Evolutionary conservation across 2,888 invertebrate species (phyloP).

Genomic region (Dicyrtoma fusca): DNA sequence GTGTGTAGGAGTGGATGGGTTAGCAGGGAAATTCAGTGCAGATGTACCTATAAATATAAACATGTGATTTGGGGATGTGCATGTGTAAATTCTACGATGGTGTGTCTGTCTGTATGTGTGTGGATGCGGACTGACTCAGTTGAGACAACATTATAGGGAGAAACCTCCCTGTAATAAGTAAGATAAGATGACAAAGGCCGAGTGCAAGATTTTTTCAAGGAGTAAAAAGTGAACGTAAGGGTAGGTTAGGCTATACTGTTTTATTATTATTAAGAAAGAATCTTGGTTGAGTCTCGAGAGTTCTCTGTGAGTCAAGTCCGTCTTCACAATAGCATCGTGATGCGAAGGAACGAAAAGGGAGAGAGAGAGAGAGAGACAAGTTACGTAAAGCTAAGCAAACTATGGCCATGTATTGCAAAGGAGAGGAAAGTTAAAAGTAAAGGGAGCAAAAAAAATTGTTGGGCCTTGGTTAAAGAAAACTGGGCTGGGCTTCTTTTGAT

Average conservation of each 20-base stretch:
- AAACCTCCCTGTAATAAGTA: conserved; percentile 21
- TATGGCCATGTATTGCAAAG: too few species aligned
- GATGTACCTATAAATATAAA: too few species aligned
- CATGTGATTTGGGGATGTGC: too few species aligned
- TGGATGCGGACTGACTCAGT: neutral
- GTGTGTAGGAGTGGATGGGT: too few species aligned
- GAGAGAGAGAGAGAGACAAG: conserved; percentile 4
- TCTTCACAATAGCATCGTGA: conserved; percentile 21
- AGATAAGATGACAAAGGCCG: conserved; percentile 32
- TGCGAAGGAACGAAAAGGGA: neutral
- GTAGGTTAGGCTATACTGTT: conserved; percentile 47
- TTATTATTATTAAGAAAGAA: conserved; percentile 32
- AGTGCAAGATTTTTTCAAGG: conserved; percentile 21
- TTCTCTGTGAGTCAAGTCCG: conserved; percentile 8
- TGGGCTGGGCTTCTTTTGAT: conserved; percentile 32
- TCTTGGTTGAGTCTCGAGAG: conserved; percentile 19
- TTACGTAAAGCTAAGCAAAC: too few species aligned
- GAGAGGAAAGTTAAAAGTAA: neutral
- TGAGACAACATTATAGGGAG: neutral
- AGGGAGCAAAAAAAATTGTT: conserved; percentile 23
- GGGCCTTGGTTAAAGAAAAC: conserved; percentile 32
- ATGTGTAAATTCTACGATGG: neutral
- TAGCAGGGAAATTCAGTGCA: too few species aligned
- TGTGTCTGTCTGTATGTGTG: conserved; percentile 1
- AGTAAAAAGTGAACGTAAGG: conserved; percentile 45